Evolutionary conservation across 2,113 vertebrate species (phyloP).

Genomic region (Caranx ignobilis): DNA sequence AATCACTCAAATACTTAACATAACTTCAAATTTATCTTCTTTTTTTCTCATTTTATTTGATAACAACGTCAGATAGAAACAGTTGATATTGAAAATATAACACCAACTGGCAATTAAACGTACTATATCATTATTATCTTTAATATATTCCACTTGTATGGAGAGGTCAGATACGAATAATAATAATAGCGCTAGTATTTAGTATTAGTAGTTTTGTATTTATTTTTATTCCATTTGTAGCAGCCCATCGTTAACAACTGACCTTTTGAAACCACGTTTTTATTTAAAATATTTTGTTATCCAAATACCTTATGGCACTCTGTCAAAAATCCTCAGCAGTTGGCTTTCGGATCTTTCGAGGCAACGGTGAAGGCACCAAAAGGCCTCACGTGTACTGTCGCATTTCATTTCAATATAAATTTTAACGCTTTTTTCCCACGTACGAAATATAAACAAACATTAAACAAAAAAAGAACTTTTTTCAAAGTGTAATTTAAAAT

Average conservation of each 20-base stretch:
- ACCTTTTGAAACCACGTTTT: too few species aligned
- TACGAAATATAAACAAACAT: accelerated
- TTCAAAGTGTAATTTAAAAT: not conserved
- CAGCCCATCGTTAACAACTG: not conserved
- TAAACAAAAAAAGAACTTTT: not conserved
- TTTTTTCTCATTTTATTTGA: not conserved
- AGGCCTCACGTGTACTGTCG: not conserved
- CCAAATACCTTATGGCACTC: too few species aligned
- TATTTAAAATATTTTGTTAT: not conserved
- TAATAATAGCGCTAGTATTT: too few species aligned
- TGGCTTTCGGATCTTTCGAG: not conserved
- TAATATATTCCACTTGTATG: too few species aligned
- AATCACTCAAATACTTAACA: too few species aligned
- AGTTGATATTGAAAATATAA: too few species aligned
- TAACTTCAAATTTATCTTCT: not conserved
- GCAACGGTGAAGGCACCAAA: slow-evolving; percentile 22
- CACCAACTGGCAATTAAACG: too few species aligned
- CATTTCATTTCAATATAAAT: not conserved
- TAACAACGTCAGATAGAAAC: not conserved
- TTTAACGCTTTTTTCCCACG: not conserved
- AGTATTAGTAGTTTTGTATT: too few species aligned
- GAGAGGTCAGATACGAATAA: too few species aligned
- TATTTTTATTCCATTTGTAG: not conserved
- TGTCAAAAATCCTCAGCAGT: not conserved
- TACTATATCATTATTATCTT: too few species aligned